Base-by-base conservation (phyloP, 2,888 invertebrate species). In the Xylophagus ater region DNA sequence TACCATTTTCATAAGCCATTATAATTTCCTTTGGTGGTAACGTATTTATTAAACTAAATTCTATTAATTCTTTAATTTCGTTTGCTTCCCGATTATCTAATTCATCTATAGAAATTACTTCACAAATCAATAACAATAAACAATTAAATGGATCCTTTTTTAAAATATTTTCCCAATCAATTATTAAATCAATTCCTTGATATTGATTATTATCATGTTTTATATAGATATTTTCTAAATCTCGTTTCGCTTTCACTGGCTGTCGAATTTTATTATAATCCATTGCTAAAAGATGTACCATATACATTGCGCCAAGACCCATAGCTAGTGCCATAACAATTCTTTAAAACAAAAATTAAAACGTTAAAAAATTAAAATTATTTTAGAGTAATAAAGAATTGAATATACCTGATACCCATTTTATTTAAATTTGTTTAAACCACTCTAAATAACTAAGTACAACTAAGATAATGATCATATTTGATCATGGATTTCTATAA, bases 281-380 rank as follows among this genome's bases (percentile, higher is more conserved):
- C 50, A 65, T 63, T 1, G 69, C 69, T 25, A 69, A 51, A 28
- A 65, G 48, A 54, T 69, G 69, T 47, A 69, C 51, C 59, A 68
- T 61, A 44, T 67, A 69, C 53, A 69, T 51, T 3, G 68, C 68
- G 7, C 60, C 65, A 5, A 69, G 50, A 2, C 69, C 69, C 55
- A 65, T 60, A 9, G 54, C 62, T 15, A 60, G 60, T 23, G 69
- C 43, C 2, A 69, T 20, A 15, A 62, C 14, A 7, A 63, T 30
- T 43, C 60, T 60, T n/a, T 13, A 37, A 30, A 32, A 41, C 12
- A 24, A 26, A 9, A 14, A 14, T 12, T 25, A 21, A 23, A 29
- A 9, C n/a, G 8, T 8, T 15, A 13, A 10, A 1, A 4, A 33
- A 12, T 23, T 23, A 8, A 10, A 30, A 19, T 31, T 13, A 21